Conservation (phyloP, 37 sponge, comb jelly and placozoan genomes). For the Cliona cf. orientalis region DNA sequence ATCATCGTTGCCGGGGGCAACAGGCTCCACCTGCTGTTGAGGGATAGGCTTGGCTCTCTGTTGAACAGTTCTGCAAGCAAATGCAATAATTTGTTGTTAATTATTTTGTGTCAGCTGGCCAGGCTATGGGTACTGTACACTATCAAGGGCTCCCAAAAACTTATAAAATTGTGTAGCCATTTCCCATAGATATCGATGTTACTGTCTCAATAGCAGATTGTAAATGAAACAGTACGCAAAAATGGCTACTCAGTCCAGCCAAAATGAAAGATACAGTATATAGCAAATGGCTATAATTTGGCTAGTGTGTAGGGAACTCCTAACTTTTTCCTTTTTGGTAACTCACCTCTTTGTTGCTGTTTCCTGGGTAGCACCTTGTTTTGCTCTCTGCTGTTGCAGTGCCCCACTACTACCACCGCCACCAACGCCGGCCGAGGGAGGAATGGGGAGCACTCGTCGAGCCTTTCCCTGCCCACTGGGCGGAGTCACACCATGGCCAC, state of each 20-base stretch:
- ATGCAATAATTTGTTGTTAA: background rate
- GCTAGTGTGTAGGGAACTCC: too few species aligned
- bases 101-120: too few species aligned
- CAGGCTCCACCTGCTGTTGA: background rate
- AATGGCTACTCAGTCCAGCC: too few species aligned
- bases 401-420: background rate
- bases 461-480: background rate
- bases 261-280: too few species aligned
- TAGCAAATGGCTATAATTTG: too few species aligned
- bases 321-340: background rate
- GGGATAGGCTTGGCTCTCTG: background rate
- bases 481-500: background rate
- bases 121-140: too few species aligned
- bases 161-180: too few species aligned
- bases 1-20: conserved; percentile 7
- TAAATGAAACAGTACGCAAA: too few species aligned
- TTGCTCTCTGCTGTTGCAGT: background rate
- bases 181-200: too few species aligned
- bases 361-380: too few species aligned
- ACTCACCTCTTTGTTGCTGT: background rate
- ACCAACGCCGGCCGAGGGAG: background rate
- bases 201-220: too few species aligned
- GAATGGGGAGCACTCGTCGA: background rate
- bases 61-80: background rate
- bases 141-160: too few species aligned